Percentiles rank a stretch among this genome's conserved stretches.
These are phyloP conservation scores for Phorcus lineatus DNA, from an alignment of 2,888 invertebrate genomes.

Conservation along the genomic window DNA sequence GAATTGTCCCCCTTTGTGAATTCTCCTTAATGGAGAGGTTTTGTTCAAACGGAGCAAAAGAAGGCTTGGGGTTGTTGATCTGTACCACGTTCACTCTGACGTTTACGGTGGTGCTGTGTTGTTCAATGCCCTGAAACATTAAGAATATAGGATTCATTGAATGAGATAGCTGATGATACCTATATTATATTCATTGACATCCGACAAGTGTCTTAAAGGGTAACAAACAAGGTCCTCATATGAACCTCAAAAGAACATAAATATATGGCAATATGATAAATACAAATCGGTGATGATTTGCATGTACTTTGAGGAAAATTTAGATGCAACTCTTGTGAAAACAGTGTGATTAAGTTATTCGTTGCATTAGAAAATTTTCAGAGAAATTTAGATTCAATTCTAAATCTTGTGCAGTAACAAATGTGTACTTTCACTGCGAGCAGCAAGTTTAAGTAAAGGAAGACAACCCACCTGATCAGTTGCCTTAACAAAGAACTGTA, in stretches of 20 bases:
- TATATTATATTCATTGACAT: not conserved
- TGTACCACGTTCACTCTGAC: slow-evolving; percentile 87
- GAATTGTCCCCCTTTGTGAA: slow-evolving; percentile 75
- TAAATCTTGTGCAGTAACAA: not conserved
- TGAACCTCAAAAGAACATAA: too few relatives aligned
- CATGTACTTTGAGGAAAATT: too few relatives aligned
- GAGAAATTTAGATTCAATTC: too few relatives aligned
- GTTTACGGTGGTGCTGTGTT: slow-evolving; percentile 84
- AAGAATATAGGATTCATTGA: not conserved
- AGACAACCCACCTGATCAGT: slow-evolving; percentile 81
- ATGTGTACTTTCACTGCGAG: not conserved
- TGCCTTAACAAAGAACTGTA: slow-evolving; percentile 78
- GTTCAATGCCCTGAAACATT: slow-evolving; percentile 78
- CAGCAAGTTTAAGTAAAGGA: not conserved
- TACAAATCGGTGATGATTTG: too few relatives aligned
- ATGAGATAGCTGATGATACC: too few relatives aligned
- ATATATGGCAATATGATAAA: too few relatives aligned
- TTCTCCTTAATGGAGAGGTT: slow-evolving; percentile 79
- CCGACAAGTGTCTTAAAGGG: too few relatives aligned
- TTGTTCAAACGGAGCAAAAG: slow-evolving; percentile 79
- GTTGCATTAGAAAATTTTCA: too few relatives aligned
- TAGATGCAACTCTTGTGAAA: too few relatives aligned
- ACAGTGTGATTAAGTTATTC: too few relatives aligned
- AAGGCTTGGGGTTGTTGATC: slow-evolving; percentile 83
- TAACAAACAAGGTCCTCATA: too few relatives aligned